Evolutionary conservation across 2,888 invertebrate species (phyloP), one percentile per base, ranked within the genome.

Genomic region (Mesorhabditis spiculigera): DNA sequence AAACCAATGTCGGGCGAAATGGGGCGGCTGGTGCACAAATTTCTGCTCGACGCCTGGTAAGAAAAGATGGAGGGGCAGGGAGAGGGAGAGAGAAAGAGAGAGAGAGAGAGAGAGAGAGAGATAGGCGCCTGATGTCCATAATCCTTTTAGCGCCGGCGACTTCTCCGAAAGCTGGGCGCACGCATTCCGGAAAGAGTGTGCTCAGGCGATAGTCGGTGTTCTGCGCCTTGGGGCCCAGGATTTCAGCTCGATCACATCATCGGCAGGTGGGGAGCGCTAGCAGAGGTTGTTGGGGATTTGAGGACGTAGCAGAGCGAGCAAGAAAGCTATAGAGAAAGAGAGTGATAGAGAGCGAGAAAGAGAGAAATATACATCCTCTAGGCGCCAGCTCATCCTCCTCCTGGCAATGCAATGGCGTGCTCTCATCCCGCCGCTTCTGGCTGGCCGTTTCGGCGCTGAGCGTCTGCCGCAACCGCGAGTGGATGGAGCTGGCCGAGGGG

Each of bases 361-460:
- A n/a, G n/a, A n/a, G n/a, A n/a, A n/a, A n/a, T n/a, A n/a, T n/a
- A 28, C 28, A 3, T 28, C 3, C 28, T 28, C 1, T 1, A 28
- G 28, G 28, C 28, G 28, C 28, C 28, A 28, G 28, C 28, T 28
- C 28, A 28, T 28, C 28, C 28, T 28, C 28, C 28, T 28, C 28
- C 28, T 28, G 28, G 28, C 28, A 28, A 28, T 28, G 28, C 28
- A 28, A 28, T 3, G 28, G 28, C 10, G 58, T 50, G 1, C 8
- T 50, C 44, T 4, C 43, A 4, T 65, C 6, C 5, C 66, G 5
- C 65, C 70, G 78, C 4, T 80, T 89, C 68, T 97, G 97, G 97
- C 87, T 95, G 80, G 92, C 95, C 0, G 88, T 97, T 67, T 93
- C 95, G 0, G 93, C 96, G 1, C 90, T 97, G 13, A 94, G 95